Evolutionary conservation across 2,797 vertebrate genomes (phyloP).

Genomic region (Petrocephalus schoutedeni): DNA sequence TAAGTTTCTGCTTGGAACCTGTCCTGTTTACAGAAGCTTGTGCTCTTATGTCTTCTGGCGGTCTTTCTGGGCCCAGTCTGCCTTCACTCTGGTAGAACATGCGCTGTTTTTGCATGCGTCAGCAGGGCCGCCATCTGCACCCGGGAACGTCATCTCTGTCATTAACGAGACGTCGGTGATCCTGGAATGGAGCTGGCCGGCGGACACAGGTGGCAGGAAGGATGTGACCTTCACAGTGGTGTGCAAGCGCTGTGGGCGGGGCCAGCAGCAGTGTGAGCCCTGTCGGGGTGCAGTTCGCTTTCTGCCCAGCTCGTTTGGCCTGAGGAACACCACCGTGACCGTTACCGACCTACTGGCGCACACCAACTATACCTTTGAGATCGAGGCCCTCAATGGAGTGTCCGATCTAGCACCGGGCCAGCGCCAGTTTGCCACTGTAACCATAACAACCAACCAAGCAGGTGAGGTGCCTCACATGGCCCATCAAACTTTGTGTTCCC

Average conservation of each 20-base stretch:
- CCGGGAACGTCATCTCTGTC: conserved; percentile 92
- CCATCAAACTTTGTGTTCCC: not conserved
- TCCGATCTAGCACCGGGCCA: conserved; percentile 70
- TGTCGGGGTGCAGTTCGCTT: conserved; percentile 83
- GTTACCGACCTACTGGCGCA: conserved; percentile 91
- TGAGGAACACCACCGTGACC: conserved; percentile 88
- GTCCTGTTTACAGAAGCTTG: not conserved
- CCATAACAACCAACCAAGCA: conserved; percentile 96
- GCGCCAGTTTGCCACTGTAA: conserved; percentile 85
- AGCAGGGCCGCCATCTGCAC: conserved; percentile 85
- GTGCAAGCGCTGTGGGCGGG: conserved; percentile 80
- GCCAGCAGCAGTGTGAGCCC: conserved; percentile 69
- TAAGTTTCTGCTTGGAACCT: not conserved
- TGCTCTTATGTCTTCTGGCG: not conserved
- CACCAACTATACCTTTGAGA: conserved; percentile 97
- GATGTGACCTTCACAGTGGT: conserved; percentile 88
- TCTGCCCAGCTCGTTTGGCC: conserved; percentile 76
- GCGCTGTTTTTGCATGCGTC: not conserved
- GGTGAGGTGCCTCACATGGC: conserved; percentile 64
- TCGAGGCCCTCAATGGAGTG: conserved; percentile 86
- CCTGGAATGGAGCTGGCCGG: conserved; percentile 96
- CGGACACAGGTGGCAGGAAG: conserved; percentile 83
- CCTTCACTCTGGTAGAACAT: not conserved
- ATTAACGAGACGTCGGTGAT: conserved; percentile 98
- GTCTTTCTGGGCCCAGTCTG: not conserved